Base-by-base conservation (phyloP, 2,888 invertebrate species). In the Rutpela maculata region DNA sequence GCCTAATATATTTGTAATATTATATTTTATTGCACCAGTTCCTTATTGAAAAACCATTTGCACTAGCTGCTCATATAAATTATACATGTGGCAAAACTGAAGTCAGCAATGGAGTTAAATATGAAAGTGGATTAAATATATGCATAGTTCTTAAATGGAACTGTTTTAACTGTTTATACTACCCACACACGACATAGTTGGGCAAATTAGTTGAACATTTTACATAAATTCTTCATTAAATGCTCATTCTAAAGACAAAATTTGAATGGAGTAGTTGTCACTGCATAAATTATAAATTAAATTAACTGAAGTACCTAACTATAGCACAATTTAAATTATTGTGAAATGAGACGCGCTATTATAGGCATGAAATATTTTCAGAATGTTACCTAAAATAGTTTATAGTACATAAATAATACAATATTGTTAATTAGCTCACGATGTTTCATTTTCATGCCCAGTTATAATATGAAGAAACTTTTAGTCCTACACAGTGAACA, bases 51-150 rank as follows among this genome's bases (percentile, higher is more conserved):
- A 66, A 43, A 19, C 65, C 19, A 19, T 66, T 66, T 66, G 43
- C 65, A 66, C 65, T 66, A 18, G 65, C 18, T 18, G 11, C 2
- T 66, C 43, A 50, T 65, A 18, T 65, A 65, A 65, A 65, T 65
- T 65, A 35, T 19, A 35, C 31, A 38, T 43, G 15, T 38, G 18
- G 11, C 43, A 38, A 18, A 17, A 50, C 43, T 19, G 50, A 63
- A 10, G 63, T 66, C 19, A 35, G 38, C 19, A 6, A 19, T 66
- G 43, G 50, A 43, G 19, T 17, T 66, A 66, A 18, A 65, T 38
- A 19, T 43, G 65, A 66, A 66, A 66, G 65, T 66, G 50, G 65
- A 66, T 18, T 66, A 66, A 66, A 38, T 66, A 43, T 10, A 66
- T 43, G 65, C 65, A 50, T 66, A 50, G 18, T 66, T 66, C 43